Evolutionary conservation across 2,113 vertebrate species (phyloP).

Genomic region (Phylloscopus trochilus): DNA sequence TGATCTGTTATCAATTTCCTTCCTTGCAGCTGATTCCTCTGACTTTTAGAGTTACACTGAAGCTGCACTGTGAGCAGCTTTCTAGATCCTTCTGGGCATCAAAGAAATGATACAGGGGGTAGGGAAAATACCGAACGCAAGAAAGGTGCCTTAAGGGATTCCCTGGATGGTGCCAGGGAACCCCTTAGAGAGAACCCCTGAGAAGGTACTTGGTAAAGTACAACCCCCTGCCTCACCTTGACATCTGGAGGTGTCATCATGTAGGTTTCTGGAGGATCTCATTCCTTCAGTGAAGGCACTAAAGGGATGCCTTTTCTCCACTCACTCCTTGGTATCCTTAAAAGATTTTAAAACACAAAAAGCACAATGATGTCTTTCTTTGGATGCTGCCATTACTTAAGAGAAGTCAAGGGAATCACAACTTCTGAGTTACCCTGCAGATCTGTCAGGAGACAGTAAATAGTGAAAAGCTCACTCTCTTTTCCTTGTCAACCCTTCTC

Average conservation of each 20-base stretch:
- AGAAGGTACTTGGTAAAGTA: not conserved
- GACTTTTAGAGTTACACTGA: not conserved
- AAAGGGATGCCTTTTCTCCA: not conserved
- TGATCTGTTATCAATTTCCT: not conserved
- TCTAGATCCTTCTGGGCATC: constrained; percentile 2
- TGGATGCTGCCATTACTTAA: not conserved
- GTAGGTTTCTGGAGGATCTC: not conserved
- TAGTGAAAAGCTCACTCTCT: not conserved
- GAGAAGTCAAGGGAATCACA: not conserved
- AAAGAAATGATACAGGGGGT: not conserved
- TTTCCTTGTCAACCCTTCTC: not conserved
- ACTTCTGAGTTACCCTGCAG: not conserved
- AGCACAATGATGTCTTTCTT: not conserved
- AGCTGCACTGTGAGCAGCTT: not conserved
- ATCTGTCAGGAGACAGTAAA: not conserved
- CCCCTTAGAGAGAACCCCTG: not conserved
- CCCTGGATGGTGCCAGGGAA: not conserved
- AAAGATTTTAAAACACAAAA: not conserved
- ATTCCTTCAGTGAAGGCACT: not conserved
- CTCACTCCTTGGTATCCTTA: not conserved
- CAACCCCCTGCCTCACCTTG: not conserved
- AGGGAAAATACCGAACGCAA: not conserved
- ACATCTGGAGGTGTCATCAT: no score
- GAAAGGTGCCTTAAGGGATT: not conserved
- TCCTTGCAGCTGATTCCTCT: not conserved